Conservation (phyloP, 2,797 vertebrate genomes). For the Uromys caudimaculatus region DNA sequence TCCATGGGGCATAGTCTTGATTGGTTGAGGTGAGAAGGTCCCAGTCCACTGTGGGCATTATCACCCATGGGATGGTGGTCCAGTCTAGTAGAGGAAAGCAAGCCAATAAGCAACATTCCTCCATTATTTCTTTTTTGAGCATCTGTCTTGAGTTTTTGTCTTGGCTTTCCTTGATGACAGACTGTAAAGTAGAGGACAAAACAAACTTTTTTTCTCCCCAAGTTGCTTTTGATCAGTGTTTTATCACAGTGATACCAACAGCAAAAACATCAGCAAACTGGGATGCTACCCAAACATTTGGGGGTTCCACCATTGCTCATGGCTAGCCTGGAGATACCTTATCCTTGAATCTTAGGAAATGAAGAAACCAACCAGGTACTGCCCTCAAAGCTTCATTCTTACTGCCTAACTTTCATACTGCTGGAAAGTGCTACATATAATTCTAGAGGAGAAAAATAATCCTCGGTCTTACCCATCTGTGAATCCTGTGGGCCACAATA, state of each 20-base stretch:
- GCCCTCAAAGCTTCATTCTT: neutral
- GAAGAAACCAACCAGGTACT: neutral
- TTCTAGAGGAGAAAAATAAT: neutral
- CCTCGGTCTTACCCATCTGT: neutral
- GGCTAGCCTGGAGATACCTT: no score
- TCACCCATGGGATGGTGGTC: neutral
- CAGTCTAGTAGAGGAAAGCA: neutral
- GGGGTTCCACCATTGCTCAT: no score
- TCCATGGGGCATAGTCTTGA: neutral
- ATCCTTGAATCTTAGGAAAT: neutral
- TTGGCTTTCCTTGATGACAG: neutral
- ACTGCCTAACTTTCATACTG: neutral
- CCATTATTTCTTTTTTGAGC: neutral
- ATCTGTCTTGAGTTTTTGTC: neutral
- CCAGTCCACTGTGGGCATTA: neutral
- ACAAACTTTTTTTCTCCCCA: neutral
- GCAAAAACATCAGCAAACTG: neutral
- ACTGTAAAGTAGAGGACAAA: neutral
- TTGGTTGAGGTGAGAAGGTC: neutral
- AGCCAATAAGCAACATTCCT: neutral
- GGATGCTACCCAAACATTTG: no score
- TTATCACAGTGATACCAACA: neutral
- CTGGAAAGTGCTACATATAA: neutral
- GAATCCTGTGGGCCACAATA: neutral
- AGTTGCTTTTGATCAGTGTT: neutral